Conservation (phyloP, 2,113 vertebrate genomes). For the Silurus meridionalis region DNA sequence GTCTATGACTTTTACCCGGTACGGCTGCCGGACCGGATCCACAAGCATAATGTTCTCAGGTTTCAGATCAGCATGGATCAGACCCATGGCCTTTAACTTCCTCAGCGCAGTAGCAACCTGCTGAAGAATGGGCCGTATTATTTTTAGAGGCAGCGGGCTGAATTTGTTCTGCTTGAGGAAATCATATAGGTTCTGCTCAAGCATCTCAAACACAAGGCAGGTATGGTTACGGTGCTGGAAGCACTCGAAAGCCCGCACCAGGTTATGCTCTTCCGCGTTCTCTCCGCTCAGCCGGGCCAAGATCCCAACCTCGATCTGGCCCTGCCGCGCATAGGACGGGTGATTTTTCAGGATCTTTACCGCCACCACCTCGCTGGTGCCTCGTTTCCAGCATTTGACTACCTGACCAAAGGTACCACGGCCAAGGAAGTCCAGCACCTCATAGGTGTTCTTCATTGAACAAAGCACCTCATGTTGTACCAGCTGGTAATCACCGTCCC, state of each 20-base stretch:
- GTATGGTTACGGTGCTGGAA: conserved; percentile 98
- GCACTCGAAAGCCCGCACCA: conserved; percentile 95
- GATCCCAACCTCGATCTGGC: conserved; percentile 98
- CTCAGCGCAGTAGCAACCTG: conserved; percentile 98
- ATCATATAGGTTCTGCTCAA: conserved; percentile 98
- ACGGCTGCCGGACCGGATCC: conserved; percentile 95
- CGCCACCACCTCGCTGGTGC: conserved; percentile 92
- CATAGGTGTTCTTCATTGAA: conserved; percentile 96
- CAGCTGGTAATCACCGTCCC: conserved; percentile 95
- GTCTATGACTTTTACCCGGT: conserved; percentile 98
- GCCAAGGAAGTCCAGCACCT: conserved; percentile 97
- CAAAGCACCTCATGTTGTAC: conserved; percentile 95
- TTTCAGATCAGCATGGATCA: conserved; percentile 99
- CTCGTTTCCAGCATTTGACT: conserved; percentile 98
- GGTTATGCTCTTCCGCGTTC: conserved; percentile 96
- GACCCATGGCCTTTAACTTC: conserved; percentile 96
- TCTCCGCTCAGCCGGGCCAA: conserved; percentile 92
- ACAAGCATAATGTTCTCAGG: conserved; percentile 99
- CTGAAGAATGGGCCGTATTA: conserved; percentile 96
- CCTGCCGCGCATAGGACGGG: conserved; percentile 95
- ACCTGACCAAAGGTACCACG: conserved; percentile 98
- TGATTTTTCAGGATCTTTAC: conserved; percentile 98
- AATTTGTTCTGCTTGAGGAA: conserved; percentile 99
- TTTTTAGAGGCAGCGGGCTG: conserved; percentile 95
- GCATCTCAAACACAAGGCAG: conserved; percentile 98